Base-by-base conservation (phyloP, 2,888 invertebrate species). In the Leptinotarsa tumamoca region DNA sequence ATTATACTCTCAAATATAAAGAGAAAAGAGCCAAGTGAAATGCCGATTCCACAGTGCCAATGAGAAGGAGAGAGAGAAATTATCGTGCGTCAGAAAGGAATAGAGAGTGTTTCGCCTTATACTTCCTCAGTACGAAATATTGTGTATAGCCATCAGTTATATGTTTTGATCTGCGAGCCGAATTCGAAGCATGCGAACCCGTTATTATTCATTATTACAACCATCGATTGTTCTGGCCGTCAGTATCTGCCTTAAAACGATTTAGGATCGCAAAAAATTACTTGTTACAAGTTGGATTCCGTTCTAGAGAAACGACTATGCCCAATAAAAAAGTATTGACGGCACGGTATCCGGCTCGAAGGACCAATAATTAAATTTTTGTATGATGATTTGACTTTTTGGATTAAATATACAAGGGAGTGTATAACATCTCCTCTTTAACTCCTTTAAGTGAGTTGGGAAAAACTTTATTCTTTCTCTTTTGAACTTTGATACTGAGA, bases 1-100 rank as follows among this genome's bases (percentile, higher is more conserved):
- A 91, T 90, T 90, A 90, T 90, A 89, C 90, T 90, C 89, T 90
- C 89, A 90, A 90, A 91, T 90, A 90, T 90, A 90, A 90, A 90
- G 90, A 89, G 88, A 88, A 87, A 88, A 88, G 86, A 86, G 87
- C 84, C 85, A 83, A 79, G 83, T 83, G 85, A 85, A 86, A 86
- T 86, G 87, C 87, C 86, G 86, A 87, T 86, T 86, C 83, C 81
- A 79, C 79, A 80, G 82, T 81, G 82, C 79, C 80, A 80, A 83
- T 82, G 82, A 83, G 85, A 82, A 84, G 80, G 83, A 84, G 82
- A 86, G 84, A 84, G 83, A 74, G 74, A 52, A 63, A 66, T 21
- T 15, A 49, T 51, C 50, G 23, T 51, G 67, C 67, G 66, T 18
- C 27, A 43, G 85, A 84, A 85, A 84, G 77, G 67, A 69, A 77